Evolutionary conservation across 2,888 invertebrate species (phyloP).

Genomic region (Gryllus longicercus): DNA sequence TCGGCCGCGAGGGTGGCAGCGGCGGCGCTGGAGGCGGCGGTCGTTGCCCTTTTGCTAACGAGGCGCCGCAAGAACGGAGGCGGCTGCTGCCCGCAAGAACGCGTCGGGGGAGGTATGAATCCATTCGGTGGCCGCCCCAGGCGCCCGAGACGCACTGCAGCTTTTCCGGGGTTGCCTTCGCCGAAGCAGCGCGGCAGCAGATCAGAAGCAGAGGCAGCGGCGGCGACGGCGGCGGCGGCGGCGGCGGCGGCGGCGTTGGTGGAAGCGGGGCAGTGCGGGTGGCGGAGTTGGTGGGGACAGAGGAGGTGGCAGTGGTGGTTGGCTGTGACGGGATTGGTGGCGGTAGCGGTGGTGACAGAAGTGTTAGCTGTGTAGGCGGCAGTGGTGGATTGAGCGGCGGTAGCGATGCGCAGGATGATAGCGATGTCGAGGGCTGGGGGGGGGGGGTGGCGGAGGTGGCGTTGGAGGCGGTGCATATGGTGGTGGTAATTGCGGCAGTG

Average conservation of each 20-base stretch:
- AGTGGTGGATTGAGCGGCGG: too few relatives aligned
- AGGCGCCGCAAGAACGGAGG: slow-evolving; percentile 6
- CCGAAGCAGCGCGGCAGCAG: not conserved
- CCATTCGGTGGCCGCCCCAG: not conserved
- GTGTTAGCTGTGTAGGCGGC: too few relatives aligned
- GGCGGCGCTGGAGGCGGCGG: not conserved
- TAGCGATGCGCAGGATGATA: too few relatives aligned
- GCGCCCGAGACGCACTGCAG: not conserved
- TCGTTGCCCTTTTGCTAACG: not conserved
- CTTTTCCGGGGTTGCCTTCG: not conserved
- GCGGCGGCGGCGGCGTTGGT: not conserved
- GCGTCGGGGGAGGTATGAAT: not conserved
- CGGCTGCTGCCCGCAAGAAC: not conserved
- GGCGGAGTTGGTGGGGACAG: not conserved
- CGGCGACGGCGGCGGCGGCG: not conserved
- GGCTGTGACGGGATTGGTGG: too few relatives aligned
- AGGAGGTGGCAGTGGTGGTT: too few relatives aligned
- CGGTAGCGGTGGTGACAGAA: too few relatives aligned
- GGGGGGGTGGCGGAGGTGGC: too few relatives aligned
- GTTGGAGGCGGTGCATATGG: too few relatives aligned
- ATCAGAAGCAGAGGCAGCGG: not conserved
- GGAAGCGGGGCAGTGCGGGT: not conserved
- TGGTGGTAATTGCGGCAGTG: too few relatives aligned
- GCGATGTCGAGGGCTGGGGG: too few relatives aligned
- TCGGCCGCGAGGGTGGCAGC: not conserved